These are phyloP conservation scores for Catharus fuscescens DNA, from an alignment of 2,113 vertebrate genomes.

Conservation along the genomic window DNA sequence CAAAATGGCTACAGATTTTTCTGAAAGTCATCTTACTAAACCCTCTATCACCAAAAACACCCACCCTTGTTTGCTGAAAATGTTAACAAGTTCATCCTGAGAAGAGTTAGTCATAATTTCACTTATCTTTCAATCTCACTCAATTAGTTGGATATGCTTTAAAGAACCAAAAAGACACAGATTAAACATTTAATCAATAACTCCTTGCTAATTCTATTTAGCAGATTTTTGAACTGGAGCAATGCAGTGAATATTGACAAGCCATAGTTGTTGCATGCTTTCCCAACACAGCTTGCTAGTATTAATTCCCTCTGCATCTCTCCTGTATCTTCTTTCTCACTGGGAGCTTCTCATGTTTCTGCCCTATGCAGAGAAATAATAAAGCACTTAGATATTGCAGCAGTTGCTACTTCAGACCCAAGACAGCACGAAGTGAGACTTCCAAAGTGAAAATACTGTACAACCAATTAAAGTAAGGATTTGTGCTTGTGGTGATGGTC, in stretches of 20 bases:
- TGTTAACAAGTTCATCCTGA: background rate
- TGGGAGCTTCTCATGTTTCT: background rate
- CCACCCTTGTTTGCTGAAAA: background rate
- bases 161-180: background rate
- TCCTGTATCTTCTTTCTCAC: background rate
- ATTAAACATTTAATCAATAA: background rate
- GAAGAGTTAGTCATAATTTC: background rate
- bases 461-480: fast-evolving
- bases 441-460: background rate
- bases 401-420: background rate
- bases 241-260: background rate
- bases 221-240: background rate
- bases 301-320: background rate
- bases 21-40: background rate
- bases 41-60: background rate
- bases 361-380: background rate
- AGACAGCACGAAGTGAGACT: fast-evolving
- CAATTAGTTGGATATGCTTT: background rate
- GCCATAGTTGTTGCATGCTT: background rate
- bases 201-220: background rate
- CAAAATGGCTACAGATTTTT: background rate
- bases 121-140: background rate
- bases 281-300: background rate
- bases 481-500: background rate
- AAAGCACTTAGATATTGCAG: background rate